phyloP scores from a whole-genome alignment of 2,113 vertebrate species.

The Pituophis catenifer region DNA sequence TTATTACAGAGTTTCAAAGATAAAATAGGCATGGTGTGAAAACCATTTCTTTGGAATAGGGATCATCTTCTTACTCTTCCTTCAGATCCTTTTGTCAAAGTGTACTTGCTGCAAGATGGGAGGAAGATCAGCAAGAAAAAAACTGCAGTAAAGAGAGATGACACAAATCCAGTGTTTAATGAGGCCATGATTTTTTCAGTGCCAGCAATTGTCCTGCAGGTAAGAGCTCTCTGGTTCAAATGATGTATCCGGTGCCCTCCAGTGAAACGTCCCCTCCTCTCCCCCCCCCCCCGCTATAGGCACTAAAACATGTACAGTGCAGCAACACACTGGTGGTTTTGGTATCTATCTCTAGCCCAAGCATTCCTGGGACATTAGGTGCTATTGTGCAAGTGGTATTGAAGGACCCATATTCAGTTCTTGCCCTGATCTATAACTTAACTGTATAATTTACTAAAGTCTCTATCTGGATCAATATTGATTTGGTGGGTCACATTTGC shows the following conservation, averaged over 20 bases:
- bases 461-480: background rate
- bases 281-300: too few species aligned
- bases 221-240: constrained; percentile 43
- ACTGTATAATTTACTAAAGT: background rate
- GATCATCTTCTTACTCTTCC: background rate
- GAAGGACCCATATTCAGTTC: background rate
- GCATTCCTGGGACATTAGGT: background rate
- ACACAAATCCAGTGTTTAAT: constrained; percentile 95
- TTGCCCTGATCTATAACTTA: background rate
- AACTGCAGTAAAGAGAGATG: constrained; percentile 88
- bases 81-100: constrained; percentile 95
- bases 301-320: background rate
- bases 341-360: background rate
- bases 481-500: background rate
- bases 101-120: constrained; percentile 96
- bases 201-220: constrained; percentile 91
- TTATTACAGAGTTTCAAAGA: background rate
- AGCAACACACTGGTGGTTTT: background rate
- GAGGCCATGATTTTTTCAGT: constrained; percentile 99
- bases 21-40: background rate
- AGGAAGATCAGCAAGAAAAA: constrained; percentile 99
- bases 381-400: background rate
- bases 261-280: too few species aligned
- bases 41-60: background rate
- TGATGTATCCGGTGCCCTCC: background rate